phyloP scores from a whole-genome alignment of 2,888 invertebrate species.

The Amitus sp. region DNA sequence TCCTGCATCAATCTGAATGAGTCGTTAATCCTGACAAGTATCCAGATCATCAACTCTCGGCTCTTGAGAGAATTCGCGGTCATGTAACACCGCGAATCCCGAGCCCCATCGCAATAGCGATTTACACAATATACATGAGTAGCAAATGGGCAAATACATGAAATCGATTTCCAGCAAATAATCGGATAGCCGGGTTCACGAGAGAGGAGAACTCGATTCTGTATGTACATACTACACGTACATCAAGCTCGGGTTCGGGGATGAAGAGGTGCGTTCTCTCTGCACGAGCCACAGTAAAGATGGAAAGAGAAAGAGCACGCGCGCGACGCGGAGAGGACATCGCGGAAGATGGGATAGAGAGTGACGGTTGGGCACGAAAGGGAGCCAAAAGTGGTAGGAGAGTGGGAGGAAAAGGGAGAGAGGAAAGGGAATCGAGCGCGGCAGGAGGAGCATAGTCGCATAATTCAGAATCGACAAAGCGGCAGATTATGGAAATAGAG shows the following conservation, averaged over 20 bases:
- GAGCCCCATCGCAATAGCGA: slow-evolving; percentile 44
- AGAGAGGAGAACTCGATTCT: slow-evolving; percentile 8
- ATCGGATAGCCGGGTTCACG: slow-evolving; percentile 60
- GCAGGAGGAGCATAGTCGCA: slow-evolving; percentile 47
- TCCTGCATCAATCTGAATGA: not conserved
- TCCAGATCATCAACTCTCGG: not conserved
- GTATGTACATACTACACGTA: no score
- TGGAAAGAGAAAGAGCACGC: slow-evolving; percentile 19
- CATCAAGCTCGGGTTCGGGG: no score
- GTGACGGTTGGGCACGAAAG: no score
- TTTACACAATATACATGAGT: slow-evolving; percentile 51
- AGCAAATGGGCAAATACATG: slow-evolving; percentile 57
- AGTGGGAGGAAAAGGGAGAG: slow-evolving; percentile 17
- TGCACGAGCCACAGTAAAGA: slow-evolving; percentile 2
- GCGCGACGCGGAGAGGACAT: not conserved
- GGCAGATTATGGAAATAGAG: slow-evolving; percentile 66
- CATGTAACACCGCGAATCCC: slow-evolving; percentile 45
- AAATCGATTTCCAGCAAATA: slow-evolving; percentile 65
- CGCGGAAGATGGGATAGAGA: no score
- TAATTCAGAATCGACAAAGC: slow-evolving; percentile 66
- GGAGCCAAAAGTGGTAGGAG: no score
- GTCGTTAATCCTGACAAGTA: not conserved
- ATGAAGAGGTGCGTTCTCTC: no score
- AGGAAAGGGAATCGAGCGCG: slow-evolving; percentile 32
- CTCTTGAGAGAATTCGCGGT: slow-evolving; percentile 3